A percentile compares a stretch with the other conserved stretches of the same genome.
Evolutionary conservation across 2,797 vertebrate species (phyloP).

Genomic region (Peromyscus aztecus): DNA sequence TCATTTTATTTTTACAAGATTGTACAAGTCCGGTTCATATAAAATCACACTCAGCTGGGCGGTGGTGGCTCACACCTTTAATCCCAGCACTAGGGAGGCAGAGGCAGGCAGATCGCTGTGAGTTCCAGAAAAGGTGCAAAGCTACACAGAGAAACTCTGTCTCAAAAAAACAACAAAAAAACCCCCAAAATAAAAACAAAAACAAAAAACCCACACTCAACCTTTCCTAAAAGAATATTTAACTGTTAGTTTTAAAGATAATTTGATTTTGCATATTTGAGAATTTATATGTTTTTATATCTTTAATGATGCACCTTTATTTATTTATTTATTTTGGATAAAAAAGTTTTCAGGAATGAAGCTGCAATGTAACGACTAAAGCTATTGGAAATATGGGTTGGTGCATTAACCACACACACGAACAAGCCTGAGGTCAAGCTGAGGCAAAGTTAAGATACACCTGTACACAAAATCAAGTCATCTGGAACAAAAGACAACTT

Average conservation of each 20-base stretch:
- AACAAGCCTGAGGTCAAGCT: neutral
- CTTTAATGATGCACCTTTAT: neutral
- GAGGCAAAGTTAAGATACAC: neutral
- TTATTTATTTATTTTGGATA: neutral
- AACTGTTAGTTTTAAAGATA: constrained; percentile 26
- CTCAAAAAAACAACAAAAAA: no score
- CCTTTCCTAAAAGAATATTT: neutral
- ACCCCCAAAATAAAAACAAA: no score
- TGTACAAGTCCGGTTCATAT: neutral
- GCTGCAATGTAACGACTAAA: neutral
- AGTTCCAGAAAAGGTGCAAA: no score
- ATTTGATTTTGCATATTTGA: constrained; percentile 22
- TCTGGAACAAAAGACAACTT: neutral
- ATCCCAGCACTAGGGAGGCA: no score
- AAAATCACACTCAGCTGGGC: neutral
- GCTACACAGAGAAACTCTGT: no score
- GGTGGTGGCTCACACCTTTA: no score
- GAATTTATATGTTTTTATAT: constrained; percentile 18
- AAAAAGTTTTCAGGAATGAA: constrained; percentile 5
- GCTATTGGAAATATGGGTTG: neutral
- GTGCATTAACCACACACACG: neutral
- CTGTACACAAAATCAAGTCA: neutral
- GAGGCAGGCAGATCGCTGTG: no score
- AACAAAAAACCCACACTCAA: neutral
- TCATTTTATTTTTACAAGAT: constrained; percentile 32